phyloP scores from a whole-genome alignment of 2,888 invertebrate genomes.

The Euproctis similis region DNA sequence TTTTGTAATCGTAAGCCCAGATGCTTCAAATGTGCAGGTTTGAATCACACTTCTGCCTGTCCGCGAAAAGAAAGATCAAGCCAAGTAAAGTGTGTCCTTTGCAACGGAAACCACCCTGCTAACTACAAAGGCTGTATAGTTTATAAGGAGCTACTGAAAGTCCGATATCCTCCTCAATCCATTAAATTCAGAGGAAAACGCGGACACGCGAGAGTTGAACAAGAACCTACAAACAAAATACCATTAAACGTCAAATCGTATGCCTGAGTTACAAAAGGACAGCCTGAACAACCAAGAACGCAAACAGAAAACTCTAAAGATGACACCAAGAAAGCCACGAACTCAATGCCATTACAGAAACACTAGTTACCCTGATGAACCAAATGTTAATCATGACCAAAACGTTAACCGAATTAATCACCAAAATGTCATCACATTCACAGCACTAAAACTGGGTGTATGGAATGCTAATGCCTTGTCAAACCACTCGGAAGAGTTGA shows the following conservation, averaged over 20 bases:
- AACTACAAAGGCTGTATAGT: too few species aligned
- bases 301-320: neutral
- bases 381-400: conserved; percentile 2
- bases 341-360: conserved; percentile 2
- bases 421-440: conserved; percentile 3
- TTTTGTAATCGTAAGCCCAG: too few species aligned
- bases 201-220: too few species aligned
- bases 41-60: conserved; percentile 1
- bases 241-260: neutral
- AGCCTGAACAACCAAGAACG: neutral
- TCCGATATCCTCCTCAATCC: too few species aligned
- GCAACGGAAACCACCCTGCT: conserved; percentile 9
- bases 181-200: too few species aligned
- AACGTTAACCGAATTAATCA: too few species aligned
- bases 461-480: conserved; percentile 7
- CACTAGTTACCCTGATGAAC: conserved; percentile 5
- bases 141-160: too few species aligned
- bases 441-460: conserved; percentile 1
- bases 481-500: conserved; percentile 1
- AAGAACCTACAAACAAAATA: too few species aligned
- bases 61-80: conserved; percentile 7
- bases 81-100: conserved; percentile 8
- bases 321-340: conserved; percentile 1
- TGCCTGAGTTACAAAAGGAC: neutral
- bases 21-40: too few species aligned